A percentile compares a stretch with the other conserved stretches of the same genome.
phyloP scores from a whole-genome alignment of 1,140 invertebrate species.

The Rhynchophorus ferrugineus region DNA sequence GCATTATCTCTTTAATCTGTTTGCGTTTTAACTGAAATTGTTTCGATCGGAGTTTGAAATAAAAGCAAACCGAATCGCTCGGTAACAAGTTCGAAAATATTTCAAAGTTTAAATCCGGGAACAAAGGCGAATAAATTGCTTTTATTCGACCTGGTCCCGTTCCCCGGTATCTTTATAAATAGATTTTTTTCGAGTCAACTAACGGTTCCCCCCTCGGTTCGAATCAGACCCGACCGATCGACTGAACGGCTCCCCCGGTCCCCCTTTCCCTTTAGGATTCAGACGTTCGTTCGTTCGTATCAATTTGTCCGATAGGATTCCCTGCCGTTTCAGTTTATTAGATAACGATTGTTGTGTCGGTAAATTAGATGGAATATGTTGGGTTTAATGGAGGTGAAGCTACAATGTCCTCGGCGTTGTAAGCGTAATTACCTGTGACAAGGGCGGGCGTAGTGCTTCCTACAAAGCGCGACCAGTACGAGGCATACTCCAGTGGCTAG shows the following conservation, averaged over 20 bases:
- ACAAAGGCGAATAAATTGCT: background rate
- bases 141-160: background rate
- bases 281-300: too few relatives aligned
- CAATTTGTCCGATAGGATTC: too few relatives aligned
- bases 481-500: slow-evolving; percentile 63
- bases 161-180: background rate
- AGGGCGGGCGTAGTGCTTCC: slow-evolving; percentile 35
- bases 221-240: too few relatives aligned
- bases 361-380: too few relatives aligned
- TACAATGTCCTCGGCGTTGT: too few relatives aligned
- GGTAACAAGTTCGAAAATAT: background rate
- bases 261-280: too few relatives aligned
- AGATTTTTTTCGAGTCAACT: background rate
- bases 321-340: too few relatives aligned
- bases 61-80: background rate
- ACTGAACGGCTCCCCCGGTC: too few relatives aligned
- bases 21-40: background rate
- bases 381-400: too few relatives aligned
- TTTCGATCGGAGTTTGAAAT: background rate
- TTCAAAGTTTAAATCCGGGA: background rate
- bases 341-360: too few relatives aligned
- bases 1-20: too few relatives aligned
- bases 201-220: too few relatives aligned
- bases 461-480: slow-evolving; percentile 57
- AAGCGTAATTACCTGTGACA: slow-evolving; percentile 33